phyloP scores from a whole-genome alignment of 2,113 vertebrate genomes.

The Gavia stellata region DNA sequence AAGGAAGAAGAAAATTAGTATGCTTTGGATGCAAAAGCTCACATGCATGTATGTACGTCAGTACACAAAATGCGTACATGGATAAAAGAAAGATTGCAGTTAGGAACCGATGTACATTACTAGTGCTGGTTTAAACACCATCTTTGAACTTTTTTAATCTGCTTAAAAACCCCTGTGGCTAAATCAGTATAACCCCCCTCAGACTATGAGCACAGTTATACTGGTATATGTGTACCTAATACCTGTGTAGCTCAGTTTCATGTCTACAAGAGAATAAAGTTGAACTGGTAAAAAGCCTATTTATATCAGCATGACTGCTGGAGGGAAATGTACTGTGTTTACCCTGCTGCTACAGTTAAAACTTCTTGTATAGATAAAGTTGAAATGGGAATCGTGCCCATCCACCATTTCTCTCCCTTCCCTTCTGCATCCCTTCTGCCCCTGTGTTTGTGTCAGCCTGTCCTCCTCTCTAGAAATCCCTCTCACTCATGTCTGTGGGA shows the following conservation, averaged over 20 bases:
- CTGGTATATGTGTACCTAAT: constrained; percentile 11
- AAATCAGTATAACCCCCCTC: constrained; percentile 38
- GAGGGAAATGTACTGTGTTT: neutral
- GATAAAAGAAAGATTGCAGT: neutral
- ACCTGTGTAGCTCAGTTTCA: constrained; percentile 55
- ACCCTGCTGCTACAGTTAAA: neutral
- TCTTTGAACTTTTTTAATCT: constrained; percentile 40
- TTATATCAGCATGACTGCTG: neutral
- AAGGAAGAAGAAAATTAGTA: neutral
- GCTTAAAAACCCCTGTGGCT: constrained; percentile 19
- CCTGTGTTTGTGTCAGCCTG: neutral
- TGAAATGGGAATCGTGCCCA: neutral
- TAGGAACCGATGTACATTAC: neutral
- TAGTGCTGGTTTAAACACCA: neutral
- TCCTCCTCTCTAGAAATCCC: neutral
- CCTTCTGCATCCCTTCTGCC: neutral
- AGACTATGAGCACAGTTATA: constrained; percentile 22
- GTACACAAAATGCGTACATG: neutral
- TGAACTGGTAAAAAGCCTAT: neutral
- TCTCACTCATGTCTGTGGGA: accelerated
- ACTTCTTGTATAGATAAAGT: neutral
- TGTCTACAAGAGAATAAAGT: constrained; percentile 37
- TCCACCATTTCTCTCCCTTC: neutral
- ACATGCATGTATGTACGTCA: neutral
- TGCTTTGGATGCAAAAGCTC: neutral